Evolutionary conservation across 2,888 invertebrate species (phyloP).

Genomic region (Parnassius glacialis): DNA sequence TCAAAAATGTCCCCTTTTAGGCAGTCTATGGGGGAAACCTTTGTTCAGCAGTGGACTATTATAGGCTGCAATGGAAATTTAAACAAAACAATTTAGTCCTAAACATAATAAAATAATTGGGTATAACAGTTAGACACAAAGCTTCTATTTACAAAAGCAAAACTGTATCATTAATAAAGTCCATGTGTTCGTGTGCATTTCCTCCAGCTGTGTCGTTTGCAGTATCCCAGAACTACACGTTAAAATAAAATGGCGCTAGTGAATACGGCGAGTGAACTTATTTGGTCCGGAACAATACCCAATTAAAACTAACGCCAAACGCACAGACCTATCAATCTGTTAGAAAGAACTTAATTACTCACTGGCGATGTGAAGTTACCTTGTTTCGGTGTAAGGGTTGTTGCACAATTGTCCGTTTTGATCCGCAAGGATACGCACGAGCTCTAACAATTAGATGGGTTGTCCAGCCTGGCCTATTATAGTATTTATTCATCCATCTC

Average conservation of each 20-base stretch:
- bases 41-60: too few species aligned
- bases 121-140: too few species aligned
- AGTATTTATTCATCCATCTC: too few species aligned
- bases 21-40: too few species aligned
- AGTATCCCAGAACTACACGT: conserved; percentile 6
- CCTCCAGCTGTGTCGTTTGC: conserved; percentile 14
- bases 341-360: conserved; percentile 21
- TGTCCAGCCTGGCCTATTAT: too few species aligned
- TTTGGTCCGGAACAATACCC: conserved; percentile 23
- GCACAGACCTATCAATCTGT: conserved; percentile 31
- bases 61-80: too few species aligned
- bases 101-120: too few species aligned
- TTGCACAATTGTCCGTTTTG: neutral
- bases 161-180: conserved; percentile 3
- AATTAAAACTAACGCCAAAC: conserved; percentile 34
- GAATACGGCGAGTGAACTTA: conserved; percentile 16
- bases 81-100: too few species aligned
- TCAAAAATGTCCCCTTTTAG: too few species aligned
- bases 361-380: conserved; percentile 10
- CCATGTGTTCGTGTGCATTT: conserved; percentile 30
- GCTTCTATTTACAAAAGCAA: neutral
- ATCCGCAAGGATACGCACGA: neutral
- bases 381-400: conserved; percentile 2
- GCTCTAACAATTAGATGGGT: too few species aligned
- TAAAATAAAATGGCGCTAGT: conserved; percentile 2